Evolutionary conservation across 2,113 vertebrate genomes (phyloP).

Genomic region (Nothobranchius furzeri): DNA sequence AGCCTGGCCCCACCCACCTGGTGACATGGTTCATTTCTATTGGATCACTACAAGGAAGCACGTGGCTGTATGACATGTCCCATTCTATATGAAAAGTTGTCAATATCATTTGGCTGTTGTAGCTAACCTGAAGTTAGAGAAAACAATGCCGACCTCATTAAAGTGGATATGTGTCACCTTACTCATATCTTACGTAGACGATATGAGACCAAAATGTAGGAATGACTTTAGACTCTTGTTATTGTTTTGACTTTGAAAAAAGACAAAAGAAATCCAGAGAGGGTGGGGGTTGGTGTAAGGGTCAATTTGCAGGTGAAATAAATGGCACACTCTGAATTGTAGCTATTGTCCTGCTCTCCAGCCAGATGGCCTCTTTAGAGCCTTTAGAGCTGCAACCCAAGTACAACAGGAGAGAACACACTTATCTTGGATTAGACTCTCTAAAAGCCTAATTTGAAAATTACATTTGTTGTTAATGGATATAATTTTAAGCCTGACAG

Average conservation of each 20-base stretch:
- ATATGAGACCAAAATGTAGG: constrained; percentile 2
- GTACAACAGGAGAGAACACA: constrained; percentile 25
- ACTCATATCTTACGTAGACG: constrained; percentile 5
- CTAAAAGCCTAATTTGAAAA: constrained; percentile 54
- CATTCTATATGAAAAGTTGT: too few species aligned
- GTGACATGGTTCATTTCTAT: too few species aligned
- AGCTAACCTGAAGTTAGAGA: too few species aligned
- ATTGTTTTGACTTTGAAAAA: constrained; percentile 51
- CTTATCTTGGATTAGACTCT: constrained; percentile 29
- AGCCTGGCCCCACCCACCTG: too few species aligned
- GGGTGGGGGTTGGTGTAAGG: constrained; percentile 57
- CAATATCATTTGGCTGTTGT: too few species aligned
- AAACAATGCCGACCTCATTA: too few species aligned
- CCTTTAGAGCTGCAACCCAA: constrained; percentile 47
- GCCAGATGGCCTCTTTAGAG: constrained; percentile 91
- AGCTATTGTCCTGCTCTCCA: constrained; percentile 85
- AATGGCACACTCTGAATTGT: constrained; percentile 91
- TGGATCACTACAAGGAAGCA: too few species aligned
- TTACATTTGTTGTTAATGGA: constrained; percentile 43
- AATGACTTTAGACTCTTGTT: constrained; percentile 34
- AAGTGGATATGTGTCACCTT: too few species aligned
- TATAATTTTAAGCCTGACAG: constrained; percentile 50
- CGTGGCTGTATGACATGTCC: too few species aligned
- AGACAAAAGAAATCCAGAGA: neutral
- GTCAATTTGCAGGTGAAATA: constrained; percentile 96